A percentile compares a stretch with the other conserved stretches of the same genome.
phyloP scores from a whole-genome alignment of 2,113 vertebrate species.

The Tringa solitaria region DNA sequence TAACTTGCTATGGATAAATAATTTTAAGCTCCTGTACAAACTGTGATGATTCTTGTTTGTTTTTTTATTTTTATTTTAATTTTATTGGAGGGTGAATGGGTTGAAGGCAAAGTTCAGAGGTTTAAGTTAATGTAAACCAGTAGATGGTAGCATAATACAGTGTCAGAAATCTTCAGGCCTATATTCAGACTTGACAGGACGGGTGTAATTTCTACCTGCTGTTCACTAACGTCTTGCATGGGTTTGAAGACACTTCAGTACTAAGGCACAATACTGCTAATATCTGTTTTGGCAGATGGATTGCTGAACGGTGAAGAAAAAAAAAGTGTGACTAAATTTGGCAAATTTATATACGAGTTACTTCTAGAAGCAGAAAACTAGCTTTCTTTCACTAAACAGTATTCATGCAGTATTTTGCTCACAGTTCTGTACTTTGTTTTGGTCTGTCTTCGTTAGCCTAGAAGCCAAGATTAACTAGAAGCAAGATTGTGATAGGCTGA shows the following conservation, averaged over 20 bases:
- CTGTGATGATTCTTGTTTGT: not conserved
- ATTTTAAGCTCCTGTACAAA: not conserved
- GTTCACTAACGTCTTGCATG: not conserved
- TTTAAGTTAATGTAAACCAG: not conserved
- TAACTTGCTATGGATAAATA: not conserved
- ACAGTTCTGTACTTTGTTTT: not conserved
- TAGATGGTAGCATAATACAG: slow-evolving; percentile 54
- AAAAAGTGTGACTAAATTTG: not conserved
- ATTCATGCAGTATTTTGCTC: not conserved
- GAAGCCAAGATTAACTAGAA: not conserved
- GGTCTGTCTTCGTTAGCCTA: not conserved
- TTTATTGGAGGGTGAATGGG: not conserved
- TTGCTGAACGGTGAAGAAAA: not conserved
- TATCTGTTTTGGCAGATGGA: not conserved
- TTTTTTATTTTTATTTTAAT: too few species aligned
- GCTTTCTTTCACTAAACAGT: not conserved
- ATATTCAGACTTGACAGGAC: not conserved
- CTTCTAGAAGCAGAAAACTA: not conserved
- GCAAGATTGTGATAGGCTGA: not conserved
- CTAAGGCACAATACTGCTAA: not conserved
- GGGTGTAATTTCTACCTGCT: not conserved
- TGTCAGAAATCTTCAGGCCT: not conserved
- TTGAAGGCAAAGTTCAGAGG: not conserved
- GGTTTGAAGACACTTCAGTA: not conserved
- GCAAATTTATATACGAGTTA: not conserved